Percentiles rank a stretch among this genome's conserved stretches.
Conservation (phyloP, 2,888 invertebrate genomes). For the Eilema caniola region DNA sequence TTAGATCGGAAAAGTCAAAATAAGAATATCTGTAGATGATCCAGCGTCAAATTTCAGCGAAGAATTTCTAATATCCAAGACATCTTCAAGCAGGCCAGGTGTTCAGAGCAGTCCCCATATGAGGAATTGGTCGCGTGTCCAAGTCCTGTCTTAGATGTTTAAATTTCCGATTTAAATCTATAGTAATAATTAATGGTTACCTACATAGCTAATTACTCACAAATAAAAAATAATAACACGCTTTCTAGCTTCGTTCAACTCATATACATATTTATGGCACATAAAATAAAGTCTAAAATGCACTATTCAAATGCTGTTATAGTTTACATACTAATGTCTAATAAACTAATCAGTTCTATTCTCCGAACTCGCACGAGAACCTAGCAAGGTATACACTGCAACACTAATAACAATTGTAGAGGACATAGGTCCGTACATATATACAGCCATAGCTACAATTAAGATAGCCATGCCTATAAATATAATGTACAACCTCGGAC, state of each 20-base stretch:
- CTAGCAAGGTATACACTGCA: conserved; percentile 45
- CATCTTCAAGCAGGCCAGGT: too few species aligned
- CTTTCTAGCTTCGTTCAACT: neutral
- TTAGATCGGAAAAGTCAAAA: too few species aligned
- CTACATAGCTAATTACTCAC: too few species aligned
- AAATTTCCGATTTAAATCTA: too few species aligned
- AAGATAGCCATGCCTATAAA: conserved; percentile 61
- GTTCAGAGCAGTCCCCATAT: too few species aligned
- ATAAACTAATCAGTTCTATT: conserved; percentile 30
- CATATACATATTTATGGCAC: too few species aligned
- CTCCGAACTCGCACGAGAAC: conserved; percentile 33
- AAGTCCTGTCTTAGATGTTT: too few species aligned
- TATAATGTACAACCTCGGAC: conserved; percentile 52
- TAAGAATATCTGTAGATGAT: too few species aligned
- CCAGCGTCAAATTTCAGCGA: too few species aligned
- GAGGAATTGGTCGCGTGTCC: too few species aligned
- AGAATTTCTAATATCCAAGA: too few species aligned
- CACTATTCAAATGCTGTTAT: neutral
- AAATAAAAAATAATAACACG: neutral
- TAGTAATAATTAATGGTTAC: too few species aligned
- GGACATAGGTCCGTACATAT: conserved; percentile 62
- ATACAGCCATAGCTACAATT: conserved; percentile 61
- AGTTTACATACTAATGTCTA: neutral
- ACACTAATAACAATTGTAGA: conserved; percentile 55
- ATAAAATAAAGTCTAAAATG: neutral